These are phyloP conservation scores for Trachurus trachurus DNA, from an alignment of 2,797 vertebrate genomes.

Conservation along the genomic window DNA sequence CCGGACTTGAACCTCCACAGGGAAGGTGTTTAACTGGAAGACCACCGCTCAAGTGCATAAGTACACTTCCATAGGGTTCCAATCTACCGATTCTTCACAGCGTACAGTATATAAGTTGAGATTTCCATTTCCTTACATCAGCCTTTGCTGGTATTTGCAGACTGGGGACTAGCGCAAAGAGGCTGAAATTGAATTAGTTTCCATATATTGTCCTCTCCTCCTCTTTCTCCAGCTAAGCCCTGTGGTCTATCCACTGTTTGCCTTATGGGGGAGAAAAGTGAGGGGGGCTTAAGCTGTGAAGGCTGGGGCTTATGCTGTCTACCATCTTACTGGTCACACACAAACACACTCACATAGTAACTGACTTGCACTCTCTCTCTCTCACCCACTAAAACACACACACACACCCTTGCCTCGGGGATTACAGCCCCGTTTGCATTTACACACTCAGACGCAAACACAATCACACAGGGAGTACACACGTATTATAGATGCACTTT, in stretches of 20 bases:
- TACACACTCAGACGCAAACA: conserved; percentile 48
- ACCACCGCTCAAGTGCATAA: conserved; percentile 63
- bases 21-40: conserved; percentile 58
- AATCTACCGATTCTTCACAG: conserved; percentile 63
- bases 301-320: conserved; percentile 75
- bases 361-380: conserved; percentile 8
- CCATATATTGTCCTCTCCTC: conserved; percentile 83
- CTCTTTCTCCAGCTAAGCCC: conserved; percentile 79
- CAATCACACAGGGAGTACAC: conserved; percentile 50
- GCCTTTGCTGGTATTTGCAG: conserved; percentile 79
- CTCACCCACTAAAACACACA: conserved; percentile 14
- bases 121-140: conserved; percentile 82
- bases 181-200: conserved; percentile 86
- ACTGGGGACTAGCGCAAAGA: conserved; percentile 73
- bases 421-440: conserved; percentile 66
- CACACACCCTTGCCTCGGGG: conserved; percentile 40
- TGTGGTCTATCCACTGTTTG: conserved; percentile 83
- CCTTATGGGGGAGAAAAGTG: conserved; percentile 80
- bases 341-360: conserved; percentile 45
- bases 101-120: conserved; percentile 66
- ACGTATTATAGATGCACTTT: conserved; percentile 58
- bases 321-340: conserved; percentile 72
- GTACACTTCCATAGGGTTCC: conserved; percentile 70
- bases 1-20: conserved; percentile 53
- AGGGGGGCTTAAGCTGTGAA: conserved; percentile 78